Evolutionary conservation across 37 sponge, comb jelly and placozoan genomes (phyloP).

Genomic region (Beroe forskalii): DNA sequence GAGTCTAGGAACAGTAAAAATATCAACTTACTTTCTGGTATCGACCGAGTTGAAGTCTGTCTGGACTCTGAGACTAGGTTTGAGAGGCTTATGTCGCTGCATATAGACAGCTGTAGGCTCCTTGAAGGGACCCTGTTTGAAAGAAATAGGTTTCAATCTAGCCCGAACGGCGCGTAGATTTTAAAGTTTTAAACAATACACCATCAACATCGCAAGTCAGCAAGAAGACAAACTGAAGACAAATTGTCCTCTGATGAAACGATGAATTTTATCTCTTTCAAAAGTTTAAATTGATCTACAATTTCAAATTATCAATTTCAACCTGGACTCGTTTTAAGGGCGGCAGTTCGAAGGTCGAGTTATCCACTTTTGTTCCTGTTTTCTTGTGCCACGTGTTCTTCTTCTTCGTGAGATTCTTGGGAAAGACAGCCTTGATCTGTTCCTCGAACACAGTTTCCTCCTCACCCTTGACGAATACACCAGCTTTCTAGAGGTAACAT

Average conservation of each 20-base stretch:
- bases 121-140: slow-evolving; percentile 39
- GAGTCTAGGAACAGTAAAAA: too few species aligned
- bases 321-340: slow-evolving; percentile 54
- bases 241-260: too few species aligned
- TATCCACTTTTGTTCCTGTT: neutral
- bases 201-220: too few species aligned
- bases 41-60: slow-evolving; percentile 28
- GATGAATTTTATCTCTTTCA: too few species aligned
- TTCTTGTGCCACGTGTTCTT: slow-evolving; percentile 59
- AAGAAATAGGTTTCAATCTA: too few species aligned
- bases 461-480: slow-evolving; percentile 5
- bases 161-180: too few species aligned
- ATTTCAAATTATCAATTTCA: neutral
- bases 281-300: too few species aligned
- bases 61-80: slow-evolving; percentile 51
- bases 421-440: slow-evolving; percentile 47
- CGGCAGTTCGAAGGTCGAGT: slow-evolving; percentile 20
- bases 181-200: neutral
- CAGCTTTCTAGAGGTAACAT: slow-evolving; percentile 13
- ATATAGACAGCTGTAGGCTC: slow-evolving; percentile 28
- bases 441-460: slow-evolving; percentile 23
- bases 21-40: neutral
- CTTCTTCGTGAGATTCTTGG: slow-evolving; percentile 15
- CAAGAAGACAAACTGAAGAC: too few species aligned
- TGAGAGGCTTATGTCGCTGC: slow-evolving; percentile 32